Base-by-base conservation (phyloP, 2,888 invertebrate species). In the Urechis unicinctus region DNA sequence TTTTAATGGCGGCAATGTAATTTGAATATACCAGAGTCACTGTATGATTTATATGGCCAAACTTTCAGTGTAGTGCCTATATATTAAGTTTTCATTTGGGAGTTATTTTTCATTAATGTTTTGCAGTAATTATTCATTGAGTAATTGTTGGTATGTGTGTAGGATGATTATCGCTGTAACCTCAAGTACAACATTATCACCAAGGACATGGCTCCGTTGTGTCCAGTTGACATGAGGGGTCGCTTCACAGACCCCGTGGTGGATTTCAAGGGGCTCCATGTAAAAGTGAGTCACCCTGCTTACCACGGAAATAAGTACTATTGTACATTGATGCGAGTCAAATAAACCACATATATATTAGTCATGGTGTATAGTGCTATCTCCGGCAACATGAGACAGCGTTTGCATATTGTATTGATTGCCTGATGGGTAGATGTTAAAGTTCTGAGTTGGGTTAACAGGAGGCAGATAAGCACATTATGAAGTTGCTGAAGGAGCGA, bases 381-480 rank as follows among this genome's bases (percentile, higher is more conserved):
- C n/a, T n/a, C n/a, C n/a, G n/a, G n/a, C n/a, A n/a, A n/a, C n/a
- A n/a, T n/a, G n/a, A n/a, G n/a, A n/a, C n/a, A n/a, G n/a, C n/a
- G n/a, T n/a, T n/a, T n/a, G n/a, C n/a, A n/a, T n/a, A n/a, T 36
- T 13, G 9, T 36, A 17, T 22, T 48, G 9, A 9, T 26, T 26
- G 24, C 9, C 21, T 48, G 9, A 17, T 17, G 28, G 17, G n/a
- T n/a, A 29, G 13, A 22, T 30, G 50, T n/a, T 29, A 26, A 2
- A 31, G 42, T 51, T 49, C 4, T 47, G 26, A 36, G 36, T 36
- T 36, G 9, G 17, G 9, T 64, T 64, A 36, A 26, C 59, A 82
- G 81, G 94, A 95, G 77, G 97, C 98, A 0, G 97, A 99, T 78
- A 96, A 95, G 76, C 83, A 88, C 62, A 97, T 99, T 47, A 88